A percentile compares a stretch with the other conserved stretches of the same genome.
Evolutionary conservation across 37 sponge, comb jelly and placozoan species (phyloP).

Genomic region (Cliona cf. orientalis): DNA sequence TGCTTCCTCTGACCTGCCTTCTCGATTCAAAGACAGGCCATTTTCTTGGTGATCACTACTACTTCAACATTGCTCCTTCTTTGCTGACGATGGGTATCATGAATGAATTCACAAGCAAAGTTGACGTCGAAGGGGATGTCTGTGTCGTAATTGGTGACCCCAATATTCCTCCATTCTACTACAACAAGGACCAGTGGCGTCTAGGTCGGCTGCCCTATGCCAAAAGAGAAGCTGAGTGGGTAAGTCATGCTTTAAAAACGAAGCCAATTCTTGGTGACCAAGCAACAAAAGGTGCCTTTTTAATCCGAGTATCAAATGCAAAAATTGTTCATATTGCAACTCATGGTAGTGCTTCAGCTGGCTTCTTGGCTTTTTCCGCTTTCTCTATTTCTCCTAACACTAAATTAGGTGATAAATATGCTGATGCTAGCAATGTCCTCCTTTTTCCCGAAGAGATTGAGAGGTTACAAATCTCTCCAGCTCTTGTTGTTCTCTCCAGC

Average conservation of each 20-base stretch:
- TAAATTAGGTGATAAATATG: too few relatives aligned
- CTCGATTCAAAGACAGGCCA: slow-evolving; percentile 23
- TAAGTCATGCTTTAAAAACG: slow-evolving; percentile 53
- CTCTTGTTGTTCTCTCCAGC: slow-evolving; percentile 75
- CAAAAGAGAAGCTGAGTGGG: slow-evolving; percentile 64
- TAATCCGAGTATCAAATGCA: slow-evolving; percentile 54
- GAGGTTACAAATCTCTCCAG: slow-evolving; percentile 47
- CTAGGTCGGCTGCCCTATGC: slow-evolving; percentile 77
- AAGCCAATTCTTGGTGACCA: slow-evolving; percentile 64
- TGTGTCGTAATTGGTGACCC: slow-evolving; percentile 79
- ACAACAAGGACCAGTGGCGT: slow-evolving; percentile 40
- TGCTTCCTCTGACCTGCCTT: slow-evolving; percentile 61
- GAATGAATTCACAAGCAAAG: slow-evolving; percentile 3
- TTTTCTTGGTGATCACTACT: slow-evolving; percentile 65
- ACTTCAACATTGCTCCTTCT: slow-evolving; percentile 62
- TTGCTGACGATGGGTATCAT: slow-evolving; percentile 62
- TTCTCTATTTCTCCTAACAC: not conserved
- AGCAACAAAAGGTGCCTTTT: slow-evolving; percentile 66
- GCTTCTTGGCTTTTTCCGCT: slow-evolving; percentile 68
- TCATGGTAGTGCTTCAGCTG: slow-evolving; percentile 61
- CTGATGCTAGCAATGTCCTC: slow-evolving; percentile 35
- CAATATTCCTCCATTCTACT: slow-evolving; percentile 58
- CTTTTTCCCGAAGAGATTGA: slow-evolving; percentile 71
- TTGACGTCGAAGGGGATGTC: slow-evolving; percentile 4
- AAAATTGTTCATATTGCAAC: slow-evolving; percentile 80